These are phyloP conservation scores for Cossypha niveicapilla DNA, from an alignment of 2,797 vertebrate species.

Conservation along the genomic window DNA sequence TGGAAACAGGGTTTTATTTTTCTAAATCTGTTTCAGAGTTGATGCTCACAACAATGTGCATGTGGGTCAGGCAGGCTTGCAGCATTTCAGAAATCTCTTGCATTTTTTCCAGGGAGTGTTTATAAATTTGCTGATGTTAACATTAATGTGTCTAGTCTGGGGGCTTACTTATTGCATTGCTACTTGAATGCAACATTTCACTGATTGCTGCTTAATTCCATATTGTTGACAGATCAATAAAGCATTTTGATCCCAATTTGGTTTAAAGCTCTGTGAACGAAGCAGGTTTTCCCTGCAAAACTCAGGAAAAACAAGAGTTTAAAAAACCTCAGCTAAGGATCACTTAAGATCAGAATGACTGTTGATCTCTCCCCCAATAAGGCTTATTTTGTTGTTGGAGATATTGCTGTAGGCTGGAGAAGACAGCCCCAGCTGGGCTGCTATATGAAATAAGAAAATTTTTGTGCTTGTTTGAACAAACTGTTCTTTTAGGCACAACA, in stretches of 20 bases:
- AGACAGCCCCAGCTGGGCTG: background rate
- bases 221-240: background rate
- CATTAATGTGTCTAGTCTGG: background rate
- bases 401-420: background rate
- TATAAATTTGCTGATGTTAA: background rate
- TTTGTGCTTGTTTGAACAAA: background rate
- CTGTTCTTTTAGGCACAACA: background rate
- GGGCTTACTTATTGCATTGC: background rate
- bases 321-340: background rate
- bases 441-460: background rate
- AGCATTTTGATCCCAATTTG: background rate
- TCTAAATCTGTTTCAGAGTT: background rate
- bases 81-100: background rate
- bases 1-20: background rate
- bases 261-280: background rate
- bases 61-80: background rate
- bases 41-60: background rate
- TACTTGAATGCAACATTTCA: background rate
- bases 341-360: background rate
- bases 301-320: background rate
- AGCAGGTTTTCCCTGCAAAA: background rate
- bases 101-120: background rate
- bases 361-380: background rate
- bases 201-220: background rate
- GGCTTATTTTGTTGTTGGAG: background rate